Percentiles rank a stretch among this genome's conserved stretches.
Conservation (phyloP, 2,113 vertebrate genomes). For the Capricornis sumatraensis region DNA sequence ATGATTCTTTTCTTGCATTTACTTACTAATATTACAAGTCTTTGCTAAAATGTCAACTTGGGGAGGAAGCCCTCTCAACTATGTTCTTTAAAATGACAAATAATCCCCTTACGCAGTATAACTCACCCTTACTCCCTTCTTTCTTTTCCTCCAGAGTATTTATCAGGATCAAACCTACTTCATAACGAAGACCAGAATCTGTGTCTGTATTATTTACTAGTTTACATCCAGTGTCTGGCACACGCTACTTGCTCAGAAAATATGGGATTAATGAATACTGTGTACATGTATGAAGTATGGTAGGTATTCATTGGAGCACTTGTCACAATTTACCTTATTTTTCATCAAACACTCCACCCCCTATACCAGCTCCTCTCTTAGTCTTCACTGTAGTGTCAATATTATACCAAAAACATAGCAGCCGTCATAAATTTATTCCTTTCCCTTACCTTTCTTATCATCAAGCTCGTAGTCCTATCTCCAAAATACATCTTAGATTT, state of each 20-base stretch:
- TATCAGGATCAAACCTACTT: rapidly evolving
- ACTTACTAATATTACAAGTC: background rate
- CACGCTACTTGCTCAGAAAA: background rate
- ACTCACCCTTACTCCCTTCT: background rate
- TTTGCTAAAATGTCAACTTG: background rate
- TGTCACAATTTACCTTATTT: background rate
- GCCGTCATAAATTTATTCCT: rapidly evolving
- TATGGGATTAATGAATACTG: rapidly evolving
- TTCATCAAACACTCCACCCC: background rate
- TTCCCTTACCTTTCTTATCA: background rate
- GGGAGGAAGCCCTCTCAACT: background rate
- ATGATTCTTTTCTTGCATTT: background rate
- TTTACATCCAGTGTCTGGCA: background rate
- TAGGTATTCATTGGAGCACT: too few species aligned
- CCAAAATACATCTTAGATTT: background rate
- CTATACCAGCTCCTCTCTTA: background rate
- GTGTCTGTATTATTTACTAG: too few species aligned
- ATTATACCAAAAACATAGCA: background rate
- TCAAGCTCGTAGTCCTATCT: background rate
- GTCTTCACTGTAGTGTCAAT: background rate
- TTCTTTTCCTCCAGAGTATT: too few species aligned
- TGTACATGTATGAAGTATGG: rapidly evolving
- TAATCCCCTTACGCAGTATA: rapidly evolving
- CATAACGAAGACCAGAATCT: background rate
- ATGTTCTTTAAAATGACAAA: background rate